Base-by-base conservation (phyloP, 37 sponge, comb jelly and placozoan genomes). In the Spongilla lacustris region DNA sequence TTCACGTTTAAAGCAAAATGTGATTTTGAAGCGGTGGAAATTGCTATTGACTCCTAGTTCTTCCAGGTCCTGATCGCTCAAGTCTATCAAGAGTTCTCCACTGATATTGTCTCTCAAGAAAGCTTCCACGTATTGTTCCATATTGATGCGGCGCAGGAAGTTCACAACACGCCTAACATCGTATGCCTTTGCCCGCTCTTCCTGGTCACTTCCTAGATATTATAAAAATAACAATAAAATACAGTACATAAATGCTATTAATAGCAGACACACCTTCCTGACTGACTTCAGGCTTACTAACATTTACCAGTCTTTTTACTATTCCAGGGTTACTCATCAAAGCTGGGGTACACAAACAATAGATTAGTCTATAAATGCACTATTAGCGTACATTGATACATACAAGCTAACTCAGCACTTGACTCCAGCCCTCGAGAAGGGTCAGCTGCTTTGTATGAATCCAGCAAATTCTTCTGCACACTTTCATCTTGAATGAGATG, bases 11-110 rank as follows among this genome's bases (percentile, higher is more conserved):
- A 72, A 32, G 17, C 31, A 72, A 72, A 72, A 33, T 72, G 12
- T 32, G 71, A 92, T 89, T 66, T 74, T 85, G 48, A 74, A 49
- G 27, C 77, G 38, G 32, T 92, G 75, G n/a, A 89, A 75, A 38
- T 48, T 37, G n/a, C 69, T 75, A 12, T 8, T 76, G 66, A 92
- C 82, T 23, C 83, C 94, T 22, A 89, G 73, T 25, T 79, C 90
- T 28, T 30, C 41, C 34, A 93, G 81, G 4, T 70, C 83, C 0
- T 83, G 78, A 3, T 75, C 68, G 17, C 67, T 37, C n/a, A 75
- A 36, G 35, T 66, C 41, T 26, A 46, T 17, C 71, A 93, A 73
- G 14, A 93, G 24, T 29, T 93, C 94, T 3, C 94, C 94, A 84
- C 83, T 81, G 25, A 93, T 83, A 11, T 80, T 72, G 2, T 83